These are phyloP conservation scores for Rhynchophorus ferrugineus DNA, from an alignment of 1,140 invertebrate genomes.

Conservation along the genomic window DNA sequence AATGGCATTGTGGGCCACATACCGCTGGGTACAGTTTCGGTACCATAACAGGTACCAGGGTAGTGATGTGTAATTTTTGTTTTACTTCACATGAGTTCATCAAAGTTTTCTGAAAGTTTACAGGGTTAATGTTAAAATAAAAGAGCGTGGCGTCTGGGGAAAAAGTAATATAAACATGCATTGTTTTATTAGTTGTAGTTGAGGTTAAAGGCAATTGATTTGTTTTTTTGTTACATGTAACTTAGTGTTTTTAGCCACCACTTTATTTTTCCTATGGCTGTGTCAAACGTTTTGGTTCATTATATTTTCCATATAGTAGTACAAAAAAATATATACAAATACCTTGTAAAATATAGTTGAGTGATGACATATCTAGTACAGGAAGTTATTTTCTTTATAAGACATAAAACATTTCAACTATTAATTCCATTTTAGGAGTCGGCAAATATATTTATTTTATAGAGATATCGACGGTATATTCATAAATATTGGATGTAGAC, in stretches of 20 bases:
- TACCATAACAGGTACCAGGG: conserved; percentile 7
- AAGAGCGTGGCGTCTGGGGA: neutral
- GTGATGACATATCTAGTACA: too few species aligned
- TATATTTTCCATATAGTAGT: too few species aligned
- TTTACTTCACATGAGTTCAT: neutral
- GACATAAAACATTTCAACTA: too few species aligned
- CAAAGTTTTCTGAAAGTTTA: conserved; percentile 6
- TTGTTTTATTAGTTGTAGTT: neutral
- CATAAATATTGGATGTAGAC: too few species aligned
- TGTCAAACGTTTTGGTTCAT: neutral
- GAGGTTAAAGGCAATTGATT: neutral
- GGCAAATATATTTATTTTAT: too few species aligned
- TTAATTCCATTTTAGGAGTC: too few species aligned
- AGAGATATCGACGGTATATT: too few species aligned
- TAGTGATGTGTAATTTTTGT: conserved; percentile 4
- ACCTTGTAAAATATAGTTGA: too few species aligned
- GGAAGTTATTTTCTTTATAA: too few species aligned
- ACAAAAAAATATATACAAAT: too few species aligned
- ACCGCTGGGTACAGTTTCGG: conserved; percentile 18
- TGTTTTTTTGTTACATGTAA: too few species aligned
- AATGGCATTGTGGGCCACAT: conserved; percentile 12
- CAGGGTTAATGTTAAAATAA: conserved; percentile 7
- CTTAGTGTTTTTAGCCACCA: neutral
- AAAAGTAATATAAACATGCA: neutral
- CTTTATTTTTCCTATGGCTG: neutral